Base-by-base conservation (phyloP, 2,888 invertebrate genomes). In the Mactromeris polynyma region DNA sequence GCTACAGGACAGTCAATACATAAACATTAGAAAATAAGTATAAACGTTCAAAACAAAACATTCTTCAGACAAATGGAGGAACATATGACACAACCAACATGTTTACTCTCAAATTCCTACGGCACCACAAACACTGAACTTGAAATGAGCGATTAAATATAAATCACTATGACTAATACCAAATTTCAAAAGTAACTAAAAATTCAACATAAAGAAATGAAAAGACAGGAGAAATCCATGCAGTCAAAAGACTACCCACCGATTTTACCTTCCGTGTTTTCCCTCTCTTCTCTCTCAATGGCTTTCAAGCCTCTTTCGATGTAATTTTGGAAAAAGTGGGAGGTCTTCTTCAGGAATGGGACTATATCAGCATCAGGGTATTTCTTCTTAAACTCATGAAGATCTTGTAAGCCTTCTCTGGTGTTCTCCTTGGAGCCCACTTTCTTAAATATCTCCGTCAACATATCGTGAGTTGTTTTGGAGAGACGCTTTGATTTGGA, bases 371-470 rank as follows among this genome's bases (percentile, higher is more conserved):
- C 98, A 94, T 98, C 98, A 0, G 98, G 98, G 96, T 98, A 98
- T 94, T 98, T 98, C 95, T 98, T 97, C 96, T 97, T 97, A 95
- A 98, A 98, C 94, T 98, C 98, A 93, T 98, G 98, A 26, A 99
- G 97, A 95, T 98, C 98, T 89, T 97, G 97, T 87, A 99, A 97
- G 58, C 99, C 99, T 97, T 97, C 97, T 95, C 97, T 97, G 3
- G 98, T 98, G 90, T 98, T 98, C 92, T 98, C 98, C 97, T 98
- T 98, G 80, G 98, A 98, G 64, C 99, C 99, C 95, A 99, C 99
- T 94, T 99, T 98, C 97, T 98, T 98, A 94, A 99, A 98, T 95
- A 99, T 99, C 95, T 98, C 98, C 0, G 98, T 98, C 89, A 99
- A 97, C 93, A 98, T 98, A 92, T 98, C 98, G 95, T 99, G 98